Evolutionary conservation across 2,888 invertebrate genomes (phyloP).

Genomic region (Lithophane semibrunnea): DNA sequence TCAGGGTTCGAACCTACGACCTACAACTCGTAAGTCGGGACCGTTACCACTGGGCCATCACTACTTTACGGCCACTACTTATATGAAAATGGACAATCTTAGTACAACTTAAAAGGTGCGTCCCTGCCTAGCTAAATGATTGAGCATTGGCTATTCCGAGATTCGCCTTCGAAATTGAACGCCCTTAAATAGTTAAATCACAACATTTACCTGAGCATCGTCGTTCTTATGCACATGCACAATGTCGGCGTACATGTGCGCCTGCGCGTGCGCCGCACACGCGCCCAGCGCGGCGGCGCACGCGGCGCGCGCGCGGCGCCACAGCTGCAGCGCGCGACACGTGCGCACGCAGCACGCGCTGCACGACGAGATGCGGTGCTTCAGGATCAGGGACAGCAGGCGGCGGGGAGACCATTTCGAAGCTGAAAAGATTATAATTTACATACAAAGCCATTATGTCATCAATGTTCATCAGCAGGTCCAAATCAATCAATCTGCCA

Average conservation of each 20-base stretch:
- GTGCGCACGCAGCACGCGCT: conserved; percentile 3
- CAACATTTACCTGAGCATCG: conserved; percentile 60
- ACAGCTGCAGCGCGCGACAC: conserved; percentile 53
- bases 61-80: too few relatives aligned
- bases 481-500: too few relatives aligned
- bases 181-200: too few relatives aligned
- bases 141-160: too few relatives aligned
- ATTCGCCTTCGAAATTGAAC: background rate
- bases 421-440: conserved; percentile 20
- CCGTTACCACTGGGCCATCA: too few relatives aligned
- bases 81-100: too few relatives aligned
- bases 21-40: too few relatives aligned
- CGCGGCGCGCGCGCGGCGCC: conserved; percentile 68
- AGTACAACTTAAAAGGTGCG: too few relatives aligned
- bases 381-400: conserved; percentile 41
- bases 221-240: conserved; percentile 56
- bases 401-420: conserved; percentile 66
- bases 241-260: conserved; percentile 38
- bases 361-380: background rate
- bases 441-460: too few relatives aligned
- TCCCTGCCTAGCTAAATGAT: too few relatives aligned
- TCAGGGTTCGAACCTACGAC: too few relatives aligned
- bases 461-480: too few relatives aligned
- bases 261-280: conserved; percentile 24
- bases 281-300: conserved; percentile 44